Percentiles rank a stretch among this genome's conserved stretches.
Evolutionary conservation across 2,113 vertebrate genomes (phyloP).

Genomic region (Odontesthes bonariensis): DNA sequence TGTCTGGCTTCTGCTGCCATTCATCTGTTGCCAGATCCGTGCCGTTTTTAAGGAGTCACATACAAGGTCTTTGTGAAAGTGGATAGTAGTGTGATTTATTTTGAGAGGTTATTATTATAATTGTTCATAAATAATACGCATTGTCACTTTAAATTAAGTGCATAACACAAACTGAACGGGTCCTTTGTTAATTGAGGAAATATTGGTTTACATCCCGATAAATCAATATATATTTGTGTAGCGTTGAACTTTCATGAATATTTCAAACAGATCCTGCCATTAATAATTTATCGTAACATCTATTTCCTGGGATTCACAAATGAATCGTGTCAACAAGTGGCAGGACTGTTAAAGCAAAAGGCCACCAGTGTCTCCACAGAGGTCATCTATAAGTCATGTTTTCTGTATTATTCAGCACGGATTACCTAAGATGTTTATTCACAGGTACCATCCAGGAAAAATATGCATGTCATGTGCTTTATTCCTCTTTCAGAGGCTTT

Average conservation of each 20-base stretch:
- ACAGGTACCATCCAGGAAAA: conserved; percentile 8
- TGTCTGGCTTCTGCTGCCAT: too few species aligned
- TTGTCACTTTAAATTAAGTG: too few species aligned
- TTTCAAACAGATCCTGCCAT: not conserved
- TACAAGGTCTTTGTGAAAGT: too few species aligned
- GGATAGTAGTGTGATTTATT: too few species aligned
- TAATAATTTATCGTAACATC: not conserved
- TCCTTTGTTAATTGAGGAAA: too few species aligned
- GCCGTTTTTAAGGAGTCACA: too few species aligned
- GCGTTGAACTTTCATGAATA: not conserved
- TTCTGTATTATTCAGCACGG: conserved; percentile 66
- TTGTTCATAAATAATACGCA: too few species aligned
- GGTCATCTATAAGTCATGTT: conserved; percentile 68
- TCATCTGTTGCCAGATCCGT: too few species aligned
- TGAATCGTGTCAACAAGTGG: conserved; percentile 13
- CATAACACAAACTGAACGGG: too few species aligned
- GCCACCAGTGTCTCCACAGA: conserved; percentile 18
- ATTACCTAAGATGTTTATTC: conserved; percentile 46
- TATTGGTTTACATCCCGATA: not conserved
- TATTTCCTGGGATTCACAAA: conserved; percentile 1
- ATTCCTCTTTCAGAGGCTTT: not conserved
- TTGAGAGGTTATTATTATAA: too few species aligned
- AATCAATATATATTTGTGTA: not conserved
- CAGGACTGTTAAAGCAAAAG: not conserved
- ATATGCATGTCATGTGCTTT: not conserved